phyloP scores from a whole-genome alignment of 2,797 vertebrate genomes.

The Macroramphosus scolopax region DNA sequence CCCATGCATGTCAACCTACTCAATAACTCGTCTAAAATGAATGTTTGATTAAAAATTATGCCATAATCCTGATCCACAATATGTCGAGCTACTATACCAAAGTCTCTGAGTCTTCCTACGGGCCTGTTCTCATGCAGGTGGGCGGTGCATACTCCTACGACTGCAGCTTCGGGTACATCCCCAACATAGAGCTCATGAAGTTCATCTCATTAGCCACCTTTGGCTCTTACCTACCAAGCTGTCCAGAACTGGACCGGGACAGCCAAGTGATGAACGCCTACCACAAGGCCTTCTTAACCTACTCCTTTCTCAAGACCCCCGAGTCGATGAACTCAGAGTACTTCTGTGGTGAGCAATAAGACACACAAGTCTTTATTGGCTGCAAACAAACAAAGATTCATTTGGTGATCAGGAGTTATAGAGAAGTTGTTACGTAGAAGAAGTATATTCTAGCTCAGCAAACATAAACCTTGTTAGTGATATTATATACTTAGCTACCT shows the following conservation, averaged over 20 bases:
- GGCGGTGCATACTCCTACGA: conserved; percentile 95
- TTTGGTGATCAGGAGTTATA: too few species aligned
- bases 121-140: conserved; percentile 78
- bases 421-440: too few species aligned
- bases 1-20: too few species aligned
- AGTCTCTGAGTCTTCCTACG: not conserved
- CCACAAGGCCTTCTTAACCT: conserved; percentile 93
- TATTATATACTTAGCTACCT: too few species aligned
- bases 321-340: conserved; percentile 94
- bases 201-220: conserved; percentile 97
- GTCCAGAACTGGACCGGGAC: conserved; percentile 82
- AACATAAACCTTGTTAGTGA: too few species aligned
- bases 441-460: too few species aligned
- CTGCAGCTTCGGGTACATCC: conserved; percentile 96
- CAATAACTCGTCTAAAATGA: too few species aligned
- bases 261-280: conserved; percentile 89
- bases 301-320: conserved; percentile 91
- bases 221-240: conserved; percentile 91
- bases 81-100: not conserved
- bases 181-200: conserved; percentile 98
- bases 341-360: conserved; percentile 85
- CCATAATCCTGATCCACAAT: not conserved
- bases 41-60: too few species aligned
- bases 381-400: too few species aligned
- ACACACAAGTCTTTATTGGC: too few species aligned